A percentile compares a stretch with the other conserved stretches of the same genome.
These are phyloP conservation scores for Kryptolebias ocellatus DNA, from an alignment of 2,797 vertebrate genomes.

Conservation along the genomic window DNA sequence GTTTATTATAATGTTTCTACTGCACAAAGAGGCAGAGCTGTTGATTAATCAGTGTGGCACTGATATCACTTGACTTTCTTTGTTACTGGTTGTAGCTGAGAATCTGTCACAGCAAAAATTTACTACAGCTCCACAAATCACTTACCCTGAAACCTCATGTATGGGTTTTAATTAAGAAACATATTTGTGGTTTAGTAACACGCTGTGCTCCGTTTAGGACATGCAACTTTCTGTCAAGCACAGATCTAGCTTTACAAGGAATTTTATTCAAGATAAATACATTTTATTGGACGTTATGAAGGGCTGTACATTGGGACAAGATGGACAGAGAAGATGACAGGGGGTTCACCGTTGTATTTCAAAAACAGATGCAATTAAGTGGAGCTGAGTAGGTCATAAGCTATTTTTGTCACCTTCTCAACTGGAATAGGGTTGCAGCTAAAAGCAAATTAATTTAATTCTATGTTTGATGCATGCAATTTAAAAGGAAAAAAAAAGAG, in stretches of 20 bases:
- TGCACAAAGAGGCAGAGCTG: constrained; percentile 5
- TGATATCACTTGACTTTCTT: constrained; percentile 12
- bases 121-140: neutral
- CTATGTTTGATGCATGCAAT: neutral
- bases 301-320: neutral
- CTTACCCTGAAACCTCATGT: constrained; percentile 8
- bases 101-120: constrained; percentile 9
- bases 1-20: constrained; percentile 13
- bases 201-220: constrained; percentile 7
- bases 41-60: constrained; percentile 2
- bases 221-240: constrained; percentile 9
- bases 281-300: constrained; percentile 7
- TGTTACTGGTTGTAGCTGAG: constrained; percentile 10
- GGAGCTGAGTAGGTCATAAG: constrained; percentile 1
- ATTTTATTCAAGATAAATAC: constrained; percentile 9
- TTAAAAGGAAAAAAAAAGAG: neutral
- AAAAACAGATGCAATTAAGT: constrained; percentile 12
- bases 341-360: constrained; percentile 10
- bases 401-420: neutral
- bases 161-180: constrained; percentile 11
- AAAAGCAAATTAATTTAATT: neutral
- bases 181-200: neutral
- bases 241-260: neutral
- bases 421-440: neutral
- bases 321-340: constrained; percentile 9